Conservation (phyloP, 2,113 vertebrate species). For the Oncorhynchus clarkii region DNA sequence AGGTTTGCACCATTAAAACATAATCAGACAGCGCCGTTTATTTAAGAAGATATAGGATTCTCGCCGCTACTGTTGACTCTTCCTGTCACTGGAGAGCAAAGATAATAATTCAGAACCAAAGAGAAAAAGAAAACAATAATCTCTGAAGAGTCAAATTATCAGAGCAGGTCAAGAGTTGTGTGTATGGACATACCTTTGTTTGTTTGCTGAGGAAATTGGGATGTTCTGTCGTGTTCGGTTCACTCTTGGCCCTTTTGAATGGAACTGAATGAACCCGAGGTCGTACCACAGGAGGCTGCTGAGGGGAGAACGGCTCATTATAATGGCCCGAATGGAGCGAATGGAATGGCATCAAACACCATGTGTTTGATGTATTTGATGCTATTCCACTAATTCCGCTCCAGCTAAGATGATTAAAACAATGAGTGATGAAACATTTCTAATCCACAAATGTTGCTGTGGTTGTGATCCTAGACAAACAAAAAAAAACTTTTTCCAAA, state of each 20-base stretch:
- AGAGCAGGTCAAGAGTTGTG: constrained; percentile 37
- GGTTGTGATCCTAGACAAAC: background rate
- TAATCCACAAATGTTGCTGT: background rate
- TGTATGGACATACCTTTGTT: constrained; percentile 35
- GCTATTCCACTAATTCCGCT: too few species aligned
- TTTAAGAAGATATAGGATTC: constrained; percentile 65
- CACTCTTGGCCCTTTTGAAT: background rate
- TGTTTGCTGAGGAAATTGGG: constrained; percentile 37
- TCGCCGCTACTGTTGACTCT: constrained; percentile 62
- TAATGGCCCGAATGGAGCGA: too few species aligned
- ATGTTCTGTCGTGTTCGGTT: constrained; percentile 2
- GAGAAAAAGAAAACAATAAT: constrained; percentile 48
- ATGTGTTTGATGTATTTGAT: too few species aligned
- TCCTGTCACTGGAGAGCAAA: constrained; percentile 44
- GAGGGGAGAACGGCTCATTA: too few species aligned
- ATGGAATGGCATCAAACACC: too few species aligned
- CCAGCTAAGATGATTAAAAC: background rate
- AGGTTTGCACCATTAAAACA: constrained; percentile 65
- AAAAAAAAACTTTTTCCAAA: background rate
- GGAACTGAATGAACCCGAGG: too few species aligned
- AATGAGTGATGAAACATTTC: background rate
- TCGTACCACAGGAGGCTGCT: too few species aligned
- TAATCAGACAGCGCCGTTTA: constrained; percentile 63
- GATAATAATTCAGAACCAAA: constrained; percentile 51
- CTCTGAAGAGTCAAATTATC: constrained; percentile 33